Base-by-base conservation (phyloP, 2,797 vertebrate genomes). In the Poeciliopsis infans region DNA sequence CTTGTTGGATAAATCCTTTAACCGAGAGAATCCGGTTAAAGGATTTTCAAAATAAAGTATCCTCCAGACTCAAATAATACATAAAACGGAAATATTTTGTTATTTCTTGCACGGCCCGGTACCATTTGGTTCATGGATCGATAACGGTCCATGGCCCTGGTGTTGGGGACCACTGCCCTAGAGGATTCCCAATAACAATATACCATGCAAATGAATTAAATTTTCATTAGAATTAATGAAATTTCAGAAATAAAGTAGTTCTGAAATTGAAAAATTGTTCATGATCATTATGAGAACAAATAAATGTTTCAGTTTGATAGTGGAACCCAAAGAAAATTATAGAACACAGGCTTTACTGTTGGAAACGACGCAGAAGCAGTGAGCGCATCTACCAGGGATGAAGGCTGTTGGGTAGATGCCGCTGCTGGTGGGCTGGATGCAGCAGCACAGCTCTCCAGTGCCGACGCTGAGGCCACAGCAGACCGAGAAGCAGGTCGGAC, bases 381-480 rank as follows among this genome's bases (percentile, higher is more conserved):
- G 0, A 15, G 15, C 2, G 49, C 77, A 12, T 28, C 66, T 94
- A 95, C 94, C 92, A 90, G 43, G 20, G 93, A 88, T 0, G 87
- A 78, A 7, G 87, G 78, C 53, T 89, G 89, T 70, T 81, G 23
- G 47, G 82, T 69, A 74, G 81, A 49, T 5, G 72, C 33, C 39
- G 74, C 7, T 33, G 64, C 28, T 12, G 84, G 75, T 47, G 77
- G 88, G 43, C 74, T 82, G 1, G 86, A 46, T 7, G 79, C 36
- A 51, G 66, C 57, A 39, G 80, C 15, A 8, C 79, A 66, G 49
- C n/a, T 78, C 46, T 72, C 45, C 33, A 68, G 70, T 3, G 72
- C 71, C 15, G 51, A 55, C 1, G 86, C 2, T 0, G 68, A 31
- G 12, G 89, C 25, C 0, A 39, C 15, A 18, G 77, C 36, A 46